A percentile compares a stretch with the other conserved stretches of the same genome.
Evolutionary conservation across 2,888 invertebrate species (phyloP).

Genomic region (Apotomis capreana): DNA sequence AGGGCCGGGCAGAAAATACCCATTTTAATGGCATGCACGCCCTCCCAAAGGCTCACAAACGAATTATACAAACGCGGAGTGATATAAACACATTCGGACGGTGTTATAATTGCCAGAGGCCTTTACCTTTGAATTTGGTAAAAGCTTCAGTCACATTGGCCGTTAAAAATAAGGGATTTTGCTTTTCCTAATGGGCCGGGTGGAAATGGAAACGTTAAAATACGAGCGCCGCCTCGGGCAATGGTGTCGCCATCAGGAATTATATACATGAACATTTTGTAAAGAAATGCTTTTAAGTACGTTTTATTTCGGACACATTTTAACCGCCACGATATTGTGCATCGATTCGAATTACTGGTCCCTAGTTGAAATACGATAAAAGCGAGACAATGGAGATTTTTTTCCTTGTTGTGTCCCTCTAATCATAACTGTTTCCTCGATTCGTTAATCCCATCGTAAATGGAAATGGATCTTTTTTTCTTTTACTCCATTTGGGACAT

Average conservation of each 20-base stretch:
- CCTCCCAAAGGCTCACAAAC: conserved; percentile 26
- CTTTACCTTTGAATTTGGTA: conserved; percentile 34
- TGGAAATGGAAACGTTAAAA: conserved; percentile 16
- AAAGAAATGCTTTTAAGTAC: background rate
- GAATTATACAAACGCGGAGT: conserved; percentile 32
- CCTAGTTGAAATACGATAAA: background rate
- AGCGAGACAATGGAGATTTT: background rate
- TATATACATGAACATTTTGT: background rate
- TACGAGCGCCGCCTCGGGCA: background rate
- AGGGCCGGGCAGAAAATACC: conserved; percentile 21
- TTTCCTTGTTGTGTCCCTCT: conserved; percentile 4
- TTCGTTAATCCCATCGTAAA: background rate
- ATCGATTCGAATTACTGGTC: background rate
- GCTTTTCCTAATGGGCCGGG: conserved; percentile 20
- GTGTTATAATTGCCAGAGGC: conserved; percentile 38
- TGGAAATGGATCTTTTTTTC: too few species aligned
- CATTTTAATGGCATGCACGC: conserved; percentile 7
- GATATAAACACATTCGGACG: conserved; percentile 35
- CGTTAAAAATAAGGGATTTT: conserved; percentile 38
- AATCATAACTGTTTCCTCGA: background rate
- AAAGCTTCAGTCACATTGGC: conserved; percentile 34
- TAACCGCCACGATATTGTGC: background rate
- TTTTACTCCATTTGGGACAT: too few species aligned
- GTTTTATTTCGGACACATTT: background rate
- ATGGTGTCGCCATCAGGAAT: conserved; percentile 5